Evolutionary conservation across 2,797 vertebrate species (phyloP).

Genomic region (Melopsittacus undulatus): DNA sequence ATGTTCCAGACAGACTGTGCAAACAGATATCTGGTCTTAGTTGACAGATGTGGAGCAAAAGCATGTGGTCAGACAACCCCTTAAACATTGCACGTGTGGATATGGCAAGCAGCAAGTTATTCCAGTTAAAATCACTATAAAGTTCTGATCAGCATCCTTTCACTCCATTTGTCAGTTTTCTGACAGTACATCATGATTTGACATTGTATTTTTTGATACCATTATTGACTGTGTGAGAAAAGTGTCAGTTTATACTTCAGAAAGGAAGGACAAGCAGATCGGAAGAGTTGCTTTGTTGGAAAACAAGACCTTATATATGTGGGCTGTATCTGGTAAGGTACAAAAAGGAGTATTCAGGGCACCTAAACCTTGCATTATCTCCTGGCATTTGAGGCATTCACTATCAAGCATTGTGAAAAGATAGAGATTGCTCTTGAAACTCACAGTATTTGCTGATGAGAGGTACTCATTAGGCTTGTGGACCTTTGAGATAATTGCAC

Average conservation of each 20-base stretch:
- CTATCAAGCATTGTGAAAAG: neutral
- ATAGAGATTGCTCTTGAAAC: neutral
- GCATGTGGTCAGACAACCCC: neutral
- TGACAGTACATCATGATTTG: neutral
- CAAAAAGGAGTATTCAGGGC: neutral
- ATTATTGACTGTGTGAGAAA: neutral
- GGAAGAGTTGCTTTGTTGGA: neutral
- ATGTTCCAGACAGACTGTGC: neutral
- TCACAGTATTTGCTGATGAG: neutral
- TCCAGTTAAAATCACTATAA: neutral
- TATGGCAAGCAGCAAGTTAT: neutral
- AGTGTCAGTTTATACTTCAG: neutral
- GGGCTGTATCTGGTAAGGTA: neutral
- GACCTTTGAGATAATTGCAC: neutral
- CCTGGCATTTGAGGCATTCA: neutral
- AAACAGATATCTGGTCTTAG: neutral
- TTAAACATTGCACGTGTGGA: neutral
- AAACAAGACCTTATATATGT: neutral
- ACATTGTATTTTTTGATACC: neutral
- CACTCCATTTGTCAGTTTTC: neutral
- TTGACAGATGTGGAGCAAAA: neutral
- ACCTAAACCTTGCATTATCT: neutral
- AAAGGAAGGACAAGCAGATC: neutral
- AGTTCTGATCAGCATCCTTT: neutral
- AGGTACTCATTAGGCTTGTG: neutral